Conservation (phyloP, 2,113 vertebrate species). For the Cyanocitta stelleri region DNA sequence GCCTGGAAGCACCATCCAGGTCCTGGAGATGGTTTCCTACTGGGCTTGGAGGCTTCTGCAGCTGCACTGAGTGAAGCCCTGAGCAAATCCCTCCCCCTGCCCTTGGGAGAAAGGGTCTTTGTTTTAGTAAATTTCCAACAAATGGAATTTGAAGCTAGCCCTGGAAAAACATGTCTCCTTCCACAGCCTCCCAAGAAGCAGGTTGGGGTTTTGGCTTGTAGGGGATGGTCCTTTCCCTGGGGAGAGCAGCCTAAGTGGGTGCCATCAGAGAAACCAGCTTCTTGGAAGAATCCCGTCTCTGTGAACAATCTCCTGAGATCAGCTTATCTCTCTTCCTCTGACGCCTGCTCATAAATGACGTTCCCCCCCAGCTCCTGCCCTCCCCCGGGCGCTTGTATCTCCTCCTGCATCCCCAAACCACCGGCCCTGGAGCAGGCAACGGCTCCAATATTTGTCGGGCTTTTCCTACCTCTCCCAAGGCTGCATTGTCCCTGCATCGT, state of each 20-base stretch:
- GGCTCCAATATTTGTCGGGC: background rate
- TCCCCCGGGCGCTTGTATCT: background rate
- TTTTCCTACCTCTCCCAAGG: background rate
- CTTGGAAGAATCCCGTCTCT: background rate
- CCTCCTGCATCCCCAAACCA: background rate
- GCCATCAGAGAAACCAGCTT: background rate
- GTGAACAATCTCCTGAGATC: background rate
- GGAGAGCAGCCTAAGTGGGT: accelerated
- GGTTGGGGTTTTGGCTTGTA: background rate
- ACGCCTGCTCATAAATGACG: background rate
- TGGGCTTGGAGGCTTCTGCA: background rate
- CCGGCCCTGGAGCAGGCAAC: accelerated
- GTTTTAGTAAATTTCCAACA: background rate
- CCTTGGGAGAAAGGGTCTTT: background rate
- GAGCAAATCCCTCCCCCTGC: background rate
- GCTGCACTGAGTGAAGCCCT: background rate
- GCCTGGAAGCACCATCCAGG: background rate
- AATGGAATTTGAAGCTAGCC: background rate
- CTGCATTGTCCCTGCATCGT: accelerated
- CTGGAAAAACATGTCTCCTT: background rate
- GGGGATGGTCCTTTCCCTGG: background rate
- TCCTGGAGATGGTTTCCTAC: background rate
- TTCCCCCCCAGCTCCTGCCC: background rate
- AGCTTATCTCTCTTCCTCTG: slow-evolving; percentile 28
- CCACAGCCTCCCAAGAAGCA: background rate